A percentile compares a stretch with the other conserved stretches of the same genome.
These are phyloP conservation scores for Mythimna albipuncta DNA, from an alignment of 2,888 invertebrate species.

Conservation along the genomic window DNA sequence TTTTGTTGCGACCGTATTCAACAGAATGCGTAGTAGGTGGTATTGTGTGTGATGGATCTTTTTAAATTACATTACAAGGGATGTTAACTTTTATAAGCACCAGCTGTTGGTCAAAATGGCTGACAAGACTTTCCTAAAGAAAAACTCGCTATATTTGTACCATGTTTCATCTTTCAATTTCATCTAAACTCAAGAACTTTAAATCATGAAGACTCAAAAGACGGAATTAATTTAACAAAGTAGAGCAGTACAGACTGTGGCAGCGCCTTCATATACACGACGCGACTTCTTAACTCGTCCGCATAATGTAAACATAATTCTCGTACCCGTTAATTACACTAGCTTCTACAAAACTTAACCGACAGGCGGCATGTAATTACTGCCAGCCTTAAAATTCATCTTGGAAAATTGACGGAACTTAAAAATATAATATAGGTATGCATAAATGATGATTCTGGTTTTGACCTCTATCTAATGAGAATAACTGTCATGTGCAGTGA, in stretches of 20 bases:
- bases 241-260: neutral
- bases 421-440: too few relatives aligned
- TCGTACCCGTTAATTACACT: constrained; percentile 33
- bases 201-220: constrained; percentile 3
- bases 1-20: neutral
- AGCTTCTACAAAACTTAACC: constrained; percentile 15
- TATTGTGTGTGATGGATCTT: too few relatives aligned
- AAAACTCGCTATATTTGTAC: too few relatives aligned
- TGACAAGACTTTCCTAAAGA: too few relatives aligned
- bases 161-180: too few relatives aligned
- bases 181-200: neutral
- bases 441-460: too few relatives aligned
- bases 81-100: too few relatives aligned
- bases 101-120: too few relatives aligned
- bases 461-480: too few relatives aligned
- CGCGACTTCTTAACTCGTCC: constrained; percentile 12
- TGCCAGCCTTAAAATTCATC: constrained; percentile 10
- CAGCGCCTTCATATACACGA: constrained; percentile 2
- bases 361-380: constrained; percentile 25
- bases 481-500: too few relatives aligned
- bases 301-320: constrained; percentile 29
- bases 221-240: neutral
- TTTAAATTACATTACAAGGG: too few relatives aligned
- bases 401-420: neutral
- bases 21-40: too few relatives aligned